A percentile compares a stretch with the other conserved stretches of the same genome.
phyloP scores from a whole-genome alignment of 2,113 vertebrate genomes.

The Myrmophylax atrothorax region DNA sequence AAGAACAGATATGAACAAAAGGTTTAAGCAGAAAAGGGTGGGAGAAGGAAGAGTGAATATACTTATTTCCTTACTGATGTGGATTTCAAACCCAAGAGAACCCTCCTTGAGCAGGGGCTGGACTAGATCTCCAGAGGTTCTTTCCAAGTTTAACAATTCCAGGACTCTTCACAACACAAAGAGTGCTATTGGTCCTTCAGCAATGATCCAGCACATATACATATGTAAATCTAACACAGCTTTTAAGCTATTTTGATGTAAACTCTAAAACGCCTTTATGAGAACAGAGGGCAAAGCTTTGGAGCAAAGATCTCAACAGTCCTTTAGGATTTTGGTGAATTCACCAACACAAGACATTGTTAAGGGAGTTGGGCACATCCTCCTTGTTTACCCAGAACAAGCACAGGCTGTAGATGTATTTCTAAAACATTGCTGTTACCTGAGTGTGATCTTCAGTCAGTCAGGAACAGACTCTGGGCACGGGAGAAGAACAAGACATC shows the following conservation, averaged over 20 bases:
- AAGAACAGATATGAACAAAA: not conserved
- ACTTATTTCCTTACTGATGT: not conserved
- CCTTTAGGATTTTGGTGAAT: not conserved
- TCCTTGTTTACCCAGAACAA: not conserved
- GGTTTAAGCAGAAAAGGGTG: not conserved
- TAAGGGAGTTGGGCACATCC: not conserved
- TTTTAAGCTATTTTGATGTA: not conserved
- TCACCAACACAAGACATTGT: not conserved
- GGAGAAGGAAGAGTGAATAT: not conserved
- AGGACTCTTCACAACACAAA: not conserved
- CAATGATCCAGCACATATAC: not conserved
- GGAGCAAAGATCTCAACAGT: not conserved
- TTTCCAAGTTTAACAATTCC: not conserved
- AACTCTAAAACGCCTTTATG: not conserved
- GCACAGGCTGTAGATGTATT: accelerated
- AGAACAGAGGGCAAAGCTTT: not conserved
- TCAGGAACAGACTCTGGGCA: not conserved
- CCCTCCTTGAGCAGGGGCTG: not conserved
- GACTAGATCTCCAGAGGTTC: not conserved
- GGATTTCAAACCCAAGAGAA: not conserved
- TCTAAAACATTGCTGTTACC: not conserved
- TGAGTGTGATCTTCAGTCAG: not conserved
- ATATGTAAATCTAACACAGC: not conserved
- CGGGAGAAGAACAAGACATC: not conserved
- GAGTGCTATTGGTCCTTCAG: not conserved